Evolutionary conservation across 2,888 invertebrate genomes (phyloP), one percentile per base, ranked within the genome.

Genomic region (Lepidocyrtoides sp.): DNA sequence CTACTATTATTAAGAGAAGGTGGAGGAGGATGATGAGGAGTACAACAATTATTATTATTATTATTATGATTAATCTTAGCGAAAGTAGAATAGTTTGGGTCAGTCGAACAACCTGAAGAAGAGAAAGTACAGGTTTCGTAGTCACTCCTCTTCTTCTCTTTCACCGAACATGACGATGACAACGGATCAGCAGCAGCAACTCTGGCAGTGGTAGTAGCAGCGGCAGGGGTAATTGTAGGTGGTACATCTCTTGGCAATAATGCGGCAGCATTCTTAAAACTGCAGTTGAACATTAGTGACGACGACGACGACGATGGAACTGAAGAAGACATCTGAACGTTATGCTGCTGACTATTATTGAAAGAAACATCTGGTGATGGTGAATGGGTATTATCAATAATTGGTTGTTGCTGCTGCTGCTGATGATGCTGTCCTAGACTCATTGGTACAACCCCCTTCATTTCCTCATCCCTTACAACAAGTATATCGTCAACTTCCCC

Each of bases 61-160:
- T 26, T 60, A 66, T 63, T 79, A 79, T 88, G 69, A 85, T 72
- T 89, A 89, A 84, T 83, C 63, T 84, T 91, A 91, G 86, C 91
- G 66, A 91, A 91, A 87, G 86, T 91, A 91, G 91, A 91, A 91
- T 91, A 91, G 91, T 91, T 91, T 81, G 91, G 91, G 91, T 91
- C 91, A 91, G 91, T 91, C 91, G 87, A 87, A 87, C 87, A 91
- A 87, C 91, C 91, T 87, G 91, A 91, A 83, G 91, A 83, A 91
- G 91, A 91, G 91, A 91, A 91, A 87, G 91, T 82, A 72, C 72
- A 57, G 75, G 66, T 85, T 57, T 91, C 86, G 81, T 54, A 54
- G 86, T 63, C 87, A 83, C 75, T 91, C 60, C 87, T 87, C 87
- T 87, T 87, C 91, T 51, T 91, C 91, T 91, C 91, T 82, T 72